Conservation (phyloP, 2,888 invertebrate species). For the Pyrochroa serraticornis region DNA sequence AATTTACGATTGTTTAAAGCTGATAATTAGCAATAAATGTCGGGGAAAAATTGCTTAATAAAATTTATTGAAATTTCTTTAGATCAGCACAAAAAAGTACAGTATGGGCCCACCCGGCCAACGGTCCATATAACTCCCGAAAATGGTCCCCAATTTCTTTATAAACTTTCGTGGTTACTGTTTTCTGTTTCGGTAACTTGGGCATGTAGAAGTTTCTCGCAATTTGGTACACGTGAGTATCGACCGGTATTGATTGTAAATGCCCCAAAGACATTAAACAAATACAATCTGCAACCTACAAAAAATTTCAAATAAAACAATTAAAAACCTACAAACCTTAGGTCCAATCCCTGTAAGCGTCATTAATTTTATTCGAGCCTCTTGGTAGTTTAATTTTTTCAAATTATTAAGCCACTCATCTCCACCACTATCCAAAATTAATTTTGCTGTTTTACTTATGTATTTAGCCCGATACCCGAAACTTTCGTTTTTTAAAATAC, state of each 20-base stretch:
- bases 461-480: constrained; percentile 91
- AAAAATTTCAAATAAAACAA: constrained; percentile 30
- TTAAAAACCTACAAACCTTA: constrained; percentile 66
- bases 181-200: constrained; percentile 74
- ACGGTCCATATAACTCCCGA: constrained; percentile 78
- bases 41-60: too few relatives aligned
- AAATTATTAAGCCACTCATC: constrained; percentile 75
- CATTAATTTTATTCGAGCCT: constrained; percentile 76
- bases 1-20: too few relatives aligned
- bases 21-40: too few relatives aligned
- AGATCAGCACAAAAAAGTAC: constrained; percentile 85
- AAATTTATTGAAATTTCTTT: constrained; percentile 67
- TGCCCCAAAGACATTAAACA: constrained; percentile 95
- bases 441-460: constrained; percentile 74
- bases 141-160: constrained; percentile 85
- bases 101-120: constrained; percentile 95
- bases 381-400: constrained; percentile 69
- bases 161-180: constrained; percentile 82
- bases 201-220: constrained; percentile 82
- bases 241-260: constrained; percentile 88
- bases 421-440: constrained; percentile 71
- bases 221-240: constrained; percentile 95
- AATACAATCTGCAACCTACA: constrained; percentile 94
- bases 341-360: constrained; percentile 89
- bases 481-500: constrained; percentile 71